Evolutionary conservation across 2,797 vertebrate genomes (phyloP).

Genomic region (Pogoniulus pusillus): DNA sequence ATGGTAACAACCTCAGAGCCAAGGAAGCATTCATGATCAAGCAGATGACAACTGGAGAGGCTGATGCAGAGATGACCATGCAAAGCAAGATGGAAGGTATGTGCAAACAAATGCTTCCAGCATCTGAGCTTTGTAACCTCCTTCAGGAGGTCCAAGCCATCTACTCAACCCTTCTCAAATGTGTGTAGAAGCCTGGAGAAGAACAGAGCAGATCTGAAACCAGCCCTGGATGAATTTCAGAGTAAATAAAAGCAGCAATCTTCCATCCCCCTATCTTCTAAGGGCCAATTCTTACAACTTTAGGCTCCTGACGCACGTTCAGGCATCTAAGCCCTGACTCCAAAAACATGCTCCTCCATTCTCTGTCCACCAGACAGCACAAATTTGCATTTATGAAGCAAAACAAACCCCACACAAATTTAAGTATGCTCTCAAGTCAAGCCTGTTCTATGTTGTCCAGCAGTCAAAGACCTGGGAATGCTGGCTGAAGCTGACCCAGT

Average conservation of each 20-base stretch:
- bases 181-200: too few species aligned
- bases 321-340: not conserved
- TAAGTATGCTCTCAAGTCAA: not conserved
- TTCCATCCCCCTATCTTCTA: not conserved
- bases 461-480: not conserved
- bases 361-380: not conserved
- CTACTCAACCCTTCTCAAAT: not conserved
- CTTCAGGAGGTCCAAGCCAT: not conserved
- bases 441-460: not conserved
- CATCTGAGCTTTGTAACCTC: not conserved
- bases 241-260: not conserved
- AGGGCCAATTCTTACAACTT: not conserved
- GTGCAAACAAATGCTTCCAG: conserved; percentile 20
- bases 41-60: not conserved
- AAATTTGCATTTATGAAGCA: not conserved
- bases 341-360: not conserved
- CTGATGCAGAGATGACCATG: not conserved
- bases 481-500: not conserved
- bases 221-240: not conserved
- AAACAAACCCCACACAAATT: not conserved
- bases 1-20: too few species aligned
- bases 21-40: too few species aligned
- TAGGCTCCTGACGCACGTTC: not conserved
- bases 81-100: not conserved
- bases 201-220: not conserved